phyloP scores from a whole-genome alignment of 2,797 vertebrate species.

The Cynopterus sphinx region DNA sequence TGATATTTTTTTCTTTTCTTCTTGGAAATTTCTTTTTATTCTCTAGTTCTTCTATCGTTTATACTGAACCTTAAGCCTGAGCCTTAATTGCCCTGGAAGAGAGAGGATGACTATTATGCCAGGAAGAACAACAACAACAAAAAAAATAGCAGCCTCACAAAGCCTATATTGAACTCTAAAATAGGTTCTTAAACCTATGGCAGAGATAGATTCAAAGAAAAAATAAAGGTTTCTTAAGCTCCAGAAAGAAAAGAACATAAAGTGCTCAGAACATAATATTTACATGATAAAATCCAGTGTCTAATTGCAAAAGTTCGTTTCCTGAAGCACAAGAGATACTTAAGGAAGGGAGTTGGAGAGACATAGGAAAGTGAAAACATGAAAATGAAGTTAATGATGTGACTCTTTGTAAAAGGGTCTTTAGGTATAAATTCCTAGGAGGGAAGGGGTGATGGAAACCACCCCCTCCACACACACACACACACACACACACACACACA shows the following conservation, averaged over 20 bases:
- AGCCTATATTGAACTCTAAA: neutral
- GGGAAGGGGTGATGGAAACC: neutral
- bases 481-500: too few relatives aligned
- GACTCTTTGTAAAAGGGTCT: neutral
- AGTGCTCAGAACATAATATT: neutral
- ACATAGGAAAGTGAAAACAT: neutral
- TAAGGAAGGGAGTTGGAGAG: neutral
- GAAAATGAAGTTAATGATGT: neutral
- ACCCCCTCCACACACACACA: too few relatives aligned
- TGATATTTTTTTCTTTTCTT: neutral
- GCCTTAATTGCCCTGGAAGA: neutral
- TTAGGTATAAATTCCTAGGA: neutral
- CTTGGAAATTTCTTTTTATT: slow-evolving; percentile 36
- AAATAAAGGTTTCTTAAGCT: neutral
- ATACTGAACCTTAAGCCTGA: neutral
- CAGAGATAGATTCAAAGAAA: neutral
- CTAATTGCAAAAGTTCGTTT: neutral
- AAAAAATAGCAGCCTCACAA: neutral
- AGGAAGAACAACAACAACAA: neutral
- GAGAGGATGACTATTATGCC: neutral
- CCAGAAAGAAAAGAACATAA: neutral
- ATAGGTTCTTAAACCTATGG: neutral
- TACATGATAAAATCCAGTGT: neutral
- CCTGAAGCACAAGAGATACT: neutral
- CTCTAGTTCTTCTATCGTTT: neutral